These are phyloP conservation scores for Sepiola atlantica DNA, from an alignment of 2,888 invertebrate genomes.

Conservation along the genomic window DNA sequence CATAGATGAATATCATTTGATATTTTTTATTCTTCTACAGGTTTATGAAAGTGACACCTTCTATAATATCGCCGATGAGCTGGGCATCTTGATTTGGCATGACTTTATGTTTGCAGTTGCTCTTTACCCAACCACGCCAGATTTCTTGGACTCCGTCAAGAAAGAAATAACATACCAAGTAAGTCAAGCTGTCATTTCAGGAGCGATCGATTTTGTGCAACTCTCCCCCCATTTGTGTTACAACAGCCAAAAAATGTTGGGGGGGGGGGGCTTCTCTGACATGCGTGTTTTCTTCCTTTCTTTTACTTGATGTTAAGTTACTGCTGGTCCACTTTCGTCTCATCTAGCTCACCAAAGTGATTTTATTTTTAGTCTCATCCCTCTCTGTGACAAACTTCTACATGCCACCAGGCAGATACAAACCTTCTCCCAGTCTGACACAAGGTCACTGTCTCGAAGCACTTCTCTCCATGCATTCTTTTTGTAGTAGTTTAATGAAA, in stretches of 20 bases:
- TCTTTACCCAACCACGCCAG: conserved; percentile 87
- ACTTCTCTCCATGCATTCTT: no score
- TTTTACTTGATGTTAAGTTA: background rate
- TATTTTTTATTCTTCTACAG: conserved; percentile 53
- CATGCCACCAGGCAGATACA: no score
- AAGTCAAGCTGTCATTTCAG: background rate
- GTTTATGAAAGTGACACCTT: conserved; percentile 92
- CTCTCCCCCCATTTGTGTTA: background rate
- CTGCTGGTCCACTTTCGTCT: no score
- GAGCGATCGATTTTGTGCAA: background rate
- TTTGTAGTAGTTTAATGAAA: no score
- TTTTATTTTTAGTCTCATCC: no score
- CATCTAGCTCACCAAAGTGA: no score
- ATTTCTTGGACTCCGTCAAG: conserved; percentile 84
- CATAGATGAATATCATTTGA: background rate
- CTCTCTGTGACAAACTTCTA: no score
- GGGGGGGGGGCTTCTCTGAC: no score
- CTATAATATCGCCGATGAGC: conserved; percentile 87
- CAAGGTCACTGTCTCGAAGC: no score
- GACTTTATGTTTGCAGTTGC: conserved; percentile 97
- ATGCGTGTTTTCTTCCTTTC: no score
- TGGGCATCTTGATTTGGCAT: conserved; percentile 96
- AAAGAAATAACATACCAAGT: conserved; percentile 88
- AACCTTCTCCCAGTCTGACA: no score
- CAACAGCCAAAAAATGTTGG: background rate